Percentiles rank a stretch among this genome's conserved stretches.
Evolutionary conservation across 1,140 invertebrate genomes (phyloP).

Genomic region (Drosophila mayri): DNA sequence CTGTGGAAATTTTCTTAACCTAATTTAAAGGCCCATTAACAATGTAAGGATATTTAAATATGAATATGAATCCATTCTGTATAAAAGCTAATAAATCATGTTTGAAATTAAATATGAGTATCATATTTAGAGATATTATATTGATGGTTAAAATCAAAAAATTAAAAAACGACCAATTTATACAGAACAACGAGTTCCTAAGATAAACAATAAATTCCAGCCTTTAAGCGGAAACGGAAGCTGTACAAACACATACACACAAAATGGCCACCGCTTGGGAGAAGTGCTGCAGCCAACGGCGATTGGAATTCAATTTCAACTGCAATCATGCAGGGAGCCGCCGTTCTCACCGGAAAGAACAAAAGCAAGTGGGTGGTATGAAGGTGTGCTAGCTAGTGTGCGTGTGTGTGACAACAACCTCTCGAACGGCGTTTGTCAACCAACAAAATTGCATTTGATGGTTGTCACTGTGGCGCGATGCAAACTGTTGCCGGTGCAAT

Average conservation of each 20-base stretch:
- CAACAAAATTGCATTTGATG: slow-evolving; percentile 78
- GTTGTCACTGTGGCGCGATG: slow-evolving; percentile 1
- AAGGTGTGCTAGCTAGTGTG: background rate
- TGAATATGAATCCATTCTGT: background rate
- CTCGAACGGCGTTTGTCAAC: slow-evolving; percentile 70
- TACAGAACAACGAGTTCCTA: background rate
- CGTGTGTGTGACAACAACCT: slow-evolving; percentile 45
- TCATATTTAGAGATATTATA: background rate
- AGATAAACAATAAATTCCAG: slow-evolving; percentile 29
- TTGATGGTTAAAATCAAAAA: too few relatives aligned
- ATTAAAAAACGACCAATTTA: background rate
- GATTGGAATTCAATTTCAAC: slow-evolving; percentile 69
- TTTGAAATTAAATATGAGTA: background rate
- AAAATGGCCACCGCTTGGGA: slow-evolving; percentile 54
- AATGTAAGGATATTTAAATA: background rate
- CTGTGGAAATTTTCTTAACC: background rate
- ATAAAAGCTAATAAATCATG: background rate
- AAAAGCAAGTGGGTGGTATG: slow-evolving; percentile 22
- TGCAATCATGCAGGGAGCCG: slow-evolving; percentile 61
- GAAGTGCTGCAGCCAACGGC: slow-evolving; percentile 29
- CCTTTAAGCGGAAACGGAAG: slow-evolving; percentile 36
- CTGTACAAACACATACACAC: slow-evolving; percentile 32
- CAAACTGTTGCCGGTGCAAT: slow-evolving; percentile 19
- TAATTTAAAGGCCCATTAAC: background rate
- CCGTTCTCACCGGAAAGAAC: slow-evolving; percentile 6